Evolutionary conservation across 2,113 vertebrate species (phyloP).

Genomic region (Pongo abelii): DNA sequence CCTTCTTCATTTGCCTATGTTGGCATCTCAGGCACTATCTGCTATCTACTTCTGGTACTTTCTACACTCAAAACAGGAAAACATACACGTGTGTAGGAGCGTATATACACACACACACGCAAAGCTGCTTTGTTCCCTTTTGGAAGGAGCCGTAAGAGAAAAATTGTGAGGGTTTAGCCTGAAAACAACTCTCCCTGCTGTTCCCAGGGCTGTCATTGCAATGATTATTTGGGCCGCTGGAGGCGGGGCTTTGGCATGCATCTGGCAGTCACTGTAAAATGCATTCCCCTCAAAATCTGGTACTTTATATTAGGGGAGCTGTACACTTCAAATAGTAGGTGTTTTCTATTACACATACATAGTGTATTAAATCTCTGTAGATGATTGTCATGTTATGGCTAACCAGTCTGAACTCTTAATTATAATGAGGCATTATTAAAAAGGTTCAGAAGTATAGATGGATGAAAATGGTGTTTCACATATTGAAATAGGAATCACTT

Average conservation of each 20-base stretch:
- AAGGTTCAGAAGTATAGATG: neutral
- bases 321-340: neutral
- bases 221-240: neutral
- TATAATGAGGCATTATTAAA: neutral
- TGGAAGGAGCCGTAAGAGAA: neutral
- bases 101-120: neutral
- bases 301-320: neutral
- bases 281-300: neutral
- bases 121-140: neutral
- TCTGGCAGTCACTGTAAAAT: neutral
- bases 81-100: neutral
- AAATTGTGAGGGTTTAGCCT: neutral
- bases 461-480: neutral
- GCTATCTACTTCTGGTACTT: slow-evolving; percentile 27
- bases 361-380: neutral
- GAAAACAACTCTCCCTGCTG: neutral
- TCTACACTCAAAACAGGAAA: neutral
- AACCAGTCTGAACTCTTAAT: neutral
- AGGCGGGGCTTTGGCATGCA: neutral
- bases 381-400: neutral
- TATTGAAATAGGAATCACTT: neutral
- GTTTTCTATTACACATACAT: neutral
- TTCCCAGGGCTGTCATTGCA: neutral
- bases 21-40: neutral
- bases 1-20: neutral